Base-by-base conservation (phyloP, 2,888 invertebrate species). In the Drosophila trichaetosa region DNA sequence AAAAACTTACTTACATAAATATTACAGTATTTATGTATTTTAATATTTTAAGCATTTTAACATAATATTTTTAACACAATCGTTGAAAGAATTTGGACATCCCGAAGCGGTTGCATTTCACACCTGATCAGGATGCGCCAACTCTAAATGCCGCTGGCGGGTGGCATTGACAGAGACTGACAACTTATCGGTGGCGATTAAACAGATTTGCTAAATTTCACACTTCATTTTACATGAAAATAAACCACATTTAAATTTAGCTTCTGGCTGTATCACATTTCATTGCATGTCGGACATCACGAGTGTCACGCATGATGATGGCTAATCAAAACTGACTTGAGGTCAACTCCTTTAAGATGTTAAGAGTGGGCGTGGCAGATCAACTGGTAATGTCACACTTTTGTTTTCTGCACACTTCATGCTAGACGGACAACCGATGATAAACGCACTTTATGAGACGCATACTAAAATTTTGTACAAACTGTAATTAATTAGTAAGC, bases 401-500 rank as follows among this genome's bases (percentile, higher is more conserved):
- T 89, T 85, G 84, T 87, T 89, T 84, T 84, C 87, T 81, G 84
- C 89, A 89, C 84, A 79, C 76, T 68, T 79, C 73, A 61, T 57
- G 60, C 71, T 66, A 58, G 21, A 51, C 66, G 73, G 53, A 59
- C 58, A 49, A 21, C 31, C 70, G 75, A 62, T 80, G 86, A 87
- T 90, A 79, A 87, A 90, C 90, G 91, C 91, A 91, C 91, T 91
- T 91, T 90, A 87, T 88, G 90, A 91, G 90, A 84, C 78, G 83
- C 79, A 77, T 88, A 92, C 91, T 92, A 91, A 91, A 91, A 87
- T 87, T 89, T 93, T 93, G 92, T 91, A 92, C 92, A 93, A 93
- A 93, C 92, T 92, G 90, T 92, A 92, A 93, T 93, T 93, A 93
- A 93, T 93, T 93, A 93, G 93, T 93, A 92, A 91, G 90, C 92